Base-by-base conservation (phyloP, 2,888 invertebrate species). In the Carpatolechia fugitivella region DNA sequence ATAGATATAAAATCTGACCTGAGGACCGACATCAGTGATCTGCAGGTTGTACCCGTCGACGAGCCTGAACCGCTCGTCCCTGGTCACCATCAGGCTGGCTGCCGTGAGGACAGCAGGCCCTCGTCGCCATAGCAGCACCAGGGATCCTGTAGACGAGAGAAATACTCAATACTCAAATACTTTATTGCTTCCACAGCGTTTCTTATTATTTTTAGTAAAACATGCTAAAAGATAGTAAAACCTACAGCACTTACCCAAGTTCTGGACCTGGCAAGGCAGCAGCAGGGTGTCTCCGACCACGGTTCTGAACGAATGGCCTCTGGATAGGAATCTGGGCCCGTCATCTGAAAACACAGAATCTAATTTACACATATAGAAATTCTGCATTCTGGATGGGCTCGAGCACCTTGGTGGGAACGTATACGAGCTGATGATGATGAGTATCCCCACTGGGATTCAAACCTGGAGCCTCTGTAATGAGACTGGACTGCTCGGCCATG, bases 271-370 rank as follows among this genome's bases (percentile, higher is more conserved):
- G 67, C 95, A 96, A 7, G 95, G 95, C 56, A 96, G 82, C 48
- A 94, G 92, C 50, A 96, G 90, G 0, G 95, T 95, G 75, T 96
- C 95, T 4, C 95, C 95, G 0, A 94, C 93, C 46, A 95, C 94
- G 0, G 94, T 95, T 63, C 95, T 90, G 84, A 94, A 95, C 6
- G 94, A 94, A 74, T 95, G 95, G 0, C 95, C 94, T 20, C 94
- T 90, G 0, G 95, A 94, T 62, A 95, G 80, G 75, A 96, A 95
- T 70, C 94, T 91, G 0, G 95, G 95, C 0, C 92, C 91, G 36
- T 91, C 90, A 62, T 90, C 91, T 90, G 83, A 0, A 70, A 78
- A 57, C 50, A 41, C 59, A 30, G 38, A 57, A 35, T 54, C 56
- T 54, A 13, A 30, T 3, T 40, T 49, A 56, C 14, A 36, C 50